A percentile compares a stretch with the other conserved stretches of the same genome.
Evolutionary conservation across 2,113 vertebrate species (phyloP).

Genomic region (Falcunculus frontatus): DNA sequence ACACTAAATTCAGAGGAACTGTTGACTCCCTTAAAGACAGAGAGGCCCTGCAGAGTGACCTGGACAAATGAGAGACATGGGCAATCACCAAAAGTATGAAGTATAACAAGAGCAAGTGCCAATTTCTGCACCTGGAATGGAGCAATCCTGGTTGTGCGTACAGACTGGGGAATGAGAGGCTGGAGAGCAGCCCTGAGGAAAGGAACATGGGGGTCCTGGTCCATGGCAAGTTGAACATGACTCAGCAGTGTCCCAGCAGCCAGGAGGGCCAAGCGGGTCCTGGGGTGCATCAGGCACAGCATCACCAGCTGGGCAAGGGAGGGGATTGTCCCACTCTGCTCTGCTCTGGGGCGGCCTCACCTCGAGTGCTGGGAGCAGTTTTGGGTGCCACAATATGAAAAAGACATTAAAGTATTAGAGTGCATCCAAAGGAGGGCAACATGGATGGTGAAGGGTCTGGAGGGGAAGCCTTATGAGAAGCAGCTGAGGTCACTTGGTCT

Average conservation of each 20-base stretch:
- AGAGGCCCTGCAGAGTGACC: neutral
- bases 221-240: neutral
- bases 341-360: rapidly evolving
- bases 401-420: neutral
- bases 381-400: too few relatives aligned
- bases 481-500: neutral
- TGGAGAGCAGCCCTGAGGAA: neutral
- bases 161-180: neutral
- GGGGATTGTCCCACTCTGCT: neutral
- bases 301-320: rapidly evolving
- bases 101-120: neutral
- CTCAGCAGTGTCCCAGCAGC: neutral
- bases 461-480: neutral
- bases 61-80: neutral
- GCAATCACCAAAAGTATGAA: neutral
- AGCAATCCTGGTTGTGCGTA: too few relatives aligned
- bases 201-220: neutral
- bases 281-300: neutral
- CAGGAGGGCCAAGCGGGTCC: neutral
- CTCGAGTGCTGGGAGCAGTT: too few relatives aligned
- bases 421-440: neutral
- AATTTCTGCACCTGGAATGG: neutral
- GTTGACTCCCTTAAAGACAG: too few relatives aligned
- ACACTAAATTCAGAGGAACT: neutral
- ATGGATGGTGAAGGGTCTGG: too few relatives aligned